Conservation (phyloP, 2,113 vertebrate species). For the Cynopterus brachyotis region DNA sequence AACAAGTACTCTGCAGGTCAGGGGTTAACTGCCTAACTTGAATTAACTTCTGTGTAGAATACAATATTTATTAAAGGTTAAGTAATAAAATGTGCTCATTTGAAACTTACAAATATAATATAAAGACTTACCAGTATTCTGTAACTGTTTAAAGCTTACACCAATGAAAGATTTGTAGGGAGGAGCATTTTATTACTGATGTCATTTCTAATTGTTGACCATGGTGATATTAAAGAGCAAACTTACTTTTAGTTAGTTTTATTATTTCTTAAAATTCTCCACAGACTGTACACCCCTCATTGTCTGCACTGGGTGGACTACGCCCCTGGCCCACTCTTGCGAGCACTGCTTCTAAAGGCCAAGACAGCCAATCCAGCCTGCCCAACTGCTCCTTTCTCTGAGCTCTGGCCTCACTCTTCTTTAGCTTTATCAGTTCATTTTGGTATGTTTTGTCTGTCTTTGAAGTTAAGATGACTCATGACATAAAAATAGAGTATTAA, state of each 20-base stretch:
- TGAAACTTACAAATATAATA: not conserved
- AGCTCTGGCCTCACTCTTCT: not conserved
- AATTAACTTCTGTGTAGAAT: not conserved
- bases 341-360: not conserved
- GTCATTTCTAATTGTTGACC: not conserved
- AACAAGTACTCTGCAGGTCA: not conserved
- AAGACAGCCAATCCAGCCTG: fast-evolving
- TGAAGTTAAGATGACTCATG: not conserved
- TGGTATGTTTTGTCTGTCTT: not conserved
- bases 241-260: not conserved
- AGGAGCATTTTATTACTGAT: not conserved
- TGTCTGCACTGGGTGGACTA: not conserved
- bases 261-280: not conserved
- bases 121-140: not conserved
- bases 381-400: not conserved
- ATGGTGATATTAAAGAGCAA: not conserved
- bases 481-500: not conserved
- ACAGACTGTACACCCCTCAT: not conserved
- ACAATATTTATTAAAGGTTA: not conserved
- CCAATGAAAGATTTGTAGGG: not conserved
- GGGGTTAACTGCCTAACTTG: not conserved
- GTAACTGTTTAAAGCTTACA: not conserved
- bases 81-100: not conserved
- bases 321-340: fast-evolving
- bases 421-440: not conserved